Base-by-base conservation (phyloP, 2,797 vertebrate species). In the Rhadinocentrus ornatus region DNA sequence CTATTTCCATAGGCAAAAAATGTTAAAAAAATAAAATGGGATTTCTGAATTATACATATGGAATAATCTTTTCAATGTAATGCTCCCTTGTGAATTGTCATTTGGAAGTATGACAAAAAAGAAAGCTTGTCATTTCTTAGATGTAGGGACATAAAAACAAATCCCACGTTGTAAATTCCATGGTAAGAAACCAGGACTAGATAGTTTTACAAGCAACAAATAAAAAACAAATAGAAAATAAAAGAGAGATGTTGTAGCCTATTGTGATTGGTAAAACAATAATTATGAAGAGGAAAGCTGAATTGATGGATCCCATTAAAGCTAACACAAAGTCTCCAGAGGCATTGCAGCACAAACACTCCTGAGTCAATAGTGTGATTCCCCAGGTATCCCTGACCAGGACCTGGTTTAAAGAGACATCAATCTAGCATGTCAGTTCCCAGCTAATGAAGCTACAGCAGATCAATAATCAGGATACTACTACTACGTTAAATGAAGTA, bases 361-460 rank as follows among this genome's bases (percentile, higher is more conserved):
- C 79, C 75, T 77, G 88, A 95, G 94, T 95, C 94, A 89, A 95
- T 94, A 94, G 87, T 75, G 77, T 86, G 85, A 94, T 95, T 95
- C 93, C 96, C 95, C 91, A 92, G 91, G 93, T 94, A 95, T 93
- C 88, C 89, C 88, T 86, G 90, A 92, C 91, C 86, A 91, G 94
- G 93, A 93, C 88, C 83, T 80, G 88, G 90, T 95, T 96, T 96
- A 95, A 93, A 96, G 93, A 96, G 93, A 95, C 94, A 94, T 96
- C 95, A 95, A 94, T 97, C 94, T 94, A 92, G 80, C 86, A 93
- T 95, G 95, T 95, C 96, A 95, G 94, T 93, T 95, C 92, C 93
- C 89, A 95, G 94, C 93, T 96, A 96, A 97, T 94, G 95, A 95
- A 94, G 93, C 93, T 94, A 92, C 91, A 86, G 70, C 72, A 86